Conservation (phyloP, 2,888 invertebrate genomes). For the Eristalinus aeneus region DNA sequence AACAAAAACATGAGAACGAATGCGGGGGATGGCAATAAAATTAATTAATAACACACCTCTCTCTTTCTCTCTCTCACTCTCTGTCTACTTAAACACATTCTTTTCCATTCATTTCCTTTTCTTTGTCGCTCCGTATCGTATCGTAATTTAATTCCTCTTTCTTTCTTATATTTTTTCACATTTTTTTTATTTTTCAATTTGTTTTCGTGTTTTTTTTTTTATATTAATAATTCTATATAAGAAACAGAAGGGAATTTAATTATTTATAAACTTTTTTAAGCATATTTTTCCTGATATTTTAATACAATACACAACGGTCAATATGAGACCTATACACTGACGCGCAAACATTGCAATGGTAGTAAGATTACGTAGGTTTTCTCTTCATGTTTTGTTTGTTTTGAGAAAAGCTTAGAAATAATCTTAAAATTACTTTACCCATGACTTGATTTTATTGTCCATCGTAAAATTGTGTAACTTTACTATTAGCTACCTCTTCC, state of each 20-base stretch:
- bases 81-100: slow-evolving; percentile 5
- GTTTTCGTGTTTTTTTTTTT: slow-evolving; percentile 10
- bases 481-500: slow-evolving; percentile 85
- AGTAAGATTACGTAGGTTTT: slow-evolving; percentile 38
- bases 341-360: slow-evolving; percentile 59
- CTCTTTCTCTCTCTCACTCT: too few species aligned
- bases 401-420: slow-evolving; percentile 58
- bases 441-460: slow-evolving; percentile 80
- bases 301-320: slow-evolving; percentile 52
- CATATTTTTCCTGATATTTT: slow-evolving; percentile 51
- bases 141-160: slow-evolving; percentile 15
- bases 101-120: slow-evolving; percentile 7
- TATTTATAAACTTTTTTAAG: slow-evolving; percentile 48
- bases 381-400: slow-evolving; percentile 10
- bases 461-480: slow-evolving; percentile 83
- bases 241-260: slow-evolving; percentile 20
- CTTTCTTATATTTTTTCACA: background rate
- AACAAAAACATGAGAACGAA: slow-evolving; percentile 17
- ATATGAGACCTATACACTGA: slow-evolving; percentile 41
- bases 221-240: slow-evolving; percentile 15
- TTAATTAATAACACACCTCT: slow-evolving; percentile 11
- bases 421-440: slow-evolving; percentile 57
- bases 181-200: background rate
- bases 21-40: slow-evolving; percentile 4
- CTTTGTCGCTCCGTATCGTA: background rate